Evolutionary conservation across 1,140 invertebrate species (phyloP), one percentile per base, ranked within the genome.

Genomic region (Bombus turneri): DNA sequence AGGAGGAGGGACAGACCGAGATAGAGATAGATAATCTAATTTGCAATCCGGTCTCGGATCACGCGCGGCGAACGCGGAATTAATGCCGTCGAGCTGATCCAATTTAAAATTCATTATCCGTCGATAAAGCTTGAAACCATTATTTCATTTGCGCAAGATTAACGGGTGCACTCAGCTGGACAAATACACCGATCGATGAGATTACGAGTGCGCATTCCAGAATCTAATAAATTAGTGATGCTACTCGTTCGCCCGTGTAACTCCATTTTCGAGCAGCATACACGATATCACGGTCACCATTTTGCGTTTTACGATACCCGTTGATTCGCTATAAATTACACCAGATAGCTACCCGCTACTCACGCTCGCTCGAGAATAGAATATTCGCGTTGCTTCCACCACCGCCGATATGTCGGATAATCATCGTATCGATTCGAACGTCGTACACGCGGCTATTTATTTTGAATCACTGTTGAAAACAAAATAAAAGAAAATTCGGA

Each of bases 221-320:
- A 92, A 92, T 91, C 91, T 91, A 92, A 92, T 92, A 91, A 92
- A 92, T 92, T 91, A 88, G 72, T 88, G 79, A 92, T 89, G 86
- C 81, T 91, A 87, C 87, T 86, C 84, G 84, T 66, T 79, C 71
- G 66, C 80, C 73, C 73, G 75, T 86, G 87, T 87, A 84, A 88
- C 78, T 89, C 79, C 86, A 86, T 88, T 91, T 91, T 88, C 88
- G 80, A 76, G 69, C 79, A 79, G 34, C 57, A 34, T 41, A 39
- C 77, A 77, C 79, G n/a, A 69, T 72, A 87, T 90, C 76, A 72
- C 71, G 69, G 79, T 72, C 68, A 85, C 83, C 39, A 28, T 87
- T 87, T 66, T 68, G 66, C 43, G 77, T 81, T 86, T 87, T 86
- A 86, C 86, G 77, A 81, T 85, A 71, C 59, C 25, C 77, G 72